Evolutionary conservation across 2,113 vertebrate species (phyloP).

Genomic region (Chaetodon auriga): DNA sequence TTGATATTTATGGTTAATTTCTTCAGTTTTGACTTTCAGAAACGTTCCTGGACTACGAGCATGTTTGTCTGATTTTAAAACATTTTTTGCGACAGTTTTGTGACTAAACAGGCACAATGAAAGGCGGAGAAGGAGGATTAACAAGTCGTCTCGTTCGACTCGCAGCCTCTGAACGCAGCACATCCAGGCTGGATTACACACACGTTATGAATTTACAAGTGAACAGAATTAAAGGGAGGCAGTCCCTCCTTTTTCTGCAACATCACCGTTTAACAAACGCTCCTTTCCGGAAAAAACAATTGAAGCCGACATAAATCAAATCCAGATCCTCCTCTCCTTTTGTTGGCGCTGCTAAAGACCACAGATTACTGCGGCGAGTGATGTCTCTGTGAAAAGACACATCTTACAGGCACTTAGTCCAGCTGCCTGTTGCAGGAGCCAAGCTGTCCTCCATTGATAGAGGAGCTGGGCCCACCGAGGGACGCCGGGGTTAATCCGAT

Average conservation of each 20-base stretch:
- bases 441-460: conserved; percentile 61
- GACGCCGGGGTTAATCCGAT: conserved; percentile 67
- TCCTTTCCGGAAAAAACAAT: conserved; percentile 27
- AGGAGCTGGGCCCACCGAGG: conserved; percentile 18
- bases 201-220: conserved; percentile 43
- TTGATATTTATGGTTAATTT: not conserved
- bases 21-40: not conserved
- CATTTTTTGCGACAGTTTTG: no score
- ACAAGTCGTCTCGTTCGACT: not conserved
- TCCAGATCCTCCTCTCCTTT: conserved; percentile 44
- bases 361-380: conserved; percentile 34
- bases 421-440: conserved; percentile 45
- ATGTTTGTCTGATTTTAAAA: no score
- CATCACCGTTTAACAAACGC: conserved; percentile 33
- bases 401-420: conserved; percentile 44
- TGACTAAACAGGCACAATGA: not conserved
- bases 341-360: conserved; percentile 28
- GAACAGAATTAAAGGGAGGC: conserved; percentile 27
- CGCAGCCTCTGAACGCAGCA: not conserved
- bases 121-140: not conserved
- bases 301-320: conserved; percentile 44
- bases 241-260: not conserved
- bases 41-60: not conserved
- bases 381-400: conserved; percentile 48
- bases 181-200: conserved; percentile 2